These are phyloP conservation scores for Scaptomyza cyrtandrae DNA, from an alignment of 2,888 invertebrate genomes.

Conservation along the genomic window DNA sequence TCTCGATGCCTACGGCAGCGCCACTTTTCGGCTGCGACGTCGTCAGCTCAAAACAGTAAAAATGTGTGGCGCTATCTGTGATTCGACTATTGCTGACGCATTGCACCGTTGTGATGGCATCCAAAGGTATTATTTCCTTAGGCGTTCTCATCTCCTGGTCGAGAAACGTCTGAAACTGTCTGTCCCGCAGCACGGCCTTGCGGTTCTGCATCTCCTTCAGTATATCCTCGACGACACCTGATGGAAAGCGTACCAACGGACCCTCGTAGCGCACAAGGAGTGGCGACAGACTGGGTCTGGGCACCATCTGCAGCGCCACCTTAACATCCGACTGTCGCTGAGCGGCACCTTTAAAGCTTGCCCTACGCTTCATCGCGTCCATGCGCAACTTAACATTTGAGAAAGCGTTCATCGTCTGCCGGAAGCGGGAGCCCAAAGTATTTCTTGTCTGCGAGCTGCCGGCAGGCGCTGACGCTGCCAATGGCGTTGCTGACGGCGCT, in stretches of 20 bases:
- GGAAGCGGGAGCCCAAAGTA: conserved; percentile 73
- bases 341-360: conserved; percentile 77
- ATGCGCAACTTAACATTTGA: conserved; percentile 82
- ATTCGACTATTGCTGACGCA: conserved; percentile 85
- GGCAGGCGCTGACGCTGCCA: neutral
- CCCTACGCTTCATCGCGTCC: conserved; percentile 82
- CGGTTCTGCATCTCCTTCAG: conserved; percentile 91
- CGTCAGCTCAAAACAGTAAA: conserved; percentile 84
- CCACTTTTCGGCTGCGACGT: conserved; percentile 82
- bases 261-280: conserved; percentile 83
- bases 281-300: conserved; percentile 82
- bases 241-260: conserved; percentile 83
- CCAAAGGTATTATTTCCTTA: conserved; percentile 89
- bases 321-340: conserved; percentile 76
- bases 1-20: conserved; percentile 25
- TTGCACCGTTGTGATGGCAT: conserved; percentile 85
- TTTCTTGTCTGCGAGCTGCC: conserved; percentile 18
- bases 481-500: conserved; percentile 10
- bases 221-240: conserved; percentile 89
- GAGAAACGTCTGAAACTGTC: conserved; percentile 89
- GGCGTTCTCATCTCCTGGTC: conserved; percentile 89
- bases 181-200: conserved; percentile 89
- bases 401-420: conserved; percentile 79
- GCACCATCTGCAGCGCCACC: conserved; percentile 83
- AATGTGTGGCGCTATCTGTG: conserved; percentile 84